Conservation (phyloP, 2,113 vertebrate species). For the Thamnophis sirtalis region DNA sequence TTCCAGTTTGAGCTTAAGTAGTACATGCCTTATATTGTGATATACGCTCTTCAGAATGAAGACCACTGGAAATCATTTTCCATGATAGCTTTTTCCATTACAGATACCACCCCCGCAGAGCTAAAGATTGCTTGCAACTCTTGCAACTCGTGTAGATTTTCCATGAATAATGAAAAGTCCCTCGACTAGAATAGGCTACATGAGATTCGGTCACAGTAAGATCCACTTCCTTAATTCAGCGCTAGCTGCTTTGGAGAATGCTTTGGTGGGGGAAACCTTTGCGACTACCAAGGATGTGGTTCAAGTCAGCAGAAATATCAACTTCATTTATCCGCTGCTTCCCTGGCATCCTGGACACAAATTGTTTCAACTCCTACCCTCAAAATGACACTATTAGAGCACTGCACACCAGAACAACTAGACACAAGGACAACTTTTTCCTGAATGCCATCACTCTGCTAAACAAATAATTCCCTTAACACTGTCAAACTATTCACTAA, state of each 20-base stretch:
- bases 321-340: not conserved
- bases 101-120: conserved; percentile 40
- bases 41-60: not conserved
- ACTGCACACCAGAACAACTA: no score
- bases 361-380: no score
- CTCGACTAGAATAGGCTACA: conserved; percentile 58
- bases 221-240: conserved; percentile 30
- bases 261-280: not conserved
- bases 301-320: not conserved
- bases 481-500: no score
- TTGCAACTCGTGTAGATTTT: conserved; percentile 53
- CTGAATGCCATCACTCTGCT: no score
- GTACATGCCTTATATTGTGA: not conserved
- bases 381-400: no score
- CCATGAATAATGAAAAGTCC: conserved; percentile 55
- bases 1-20: not conserved
- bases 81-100: conserved; percentile 39
- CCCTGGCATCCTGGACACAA: no score
- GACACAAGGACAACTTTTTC: no score
- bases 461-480: no score
- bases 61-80: not conserved
- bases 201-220: conserved; percentile 19
- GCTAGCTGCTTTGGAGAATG: not conserved
- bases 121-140: conserved; percentile 36
- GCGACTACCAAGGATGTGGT: not conserved